Evolutionary conservation across 1,140 invertebrate species (phyloP), one percentile per base, ranked within the genome.

Genomic region (Plectrocnemia conspersa): DNA sequence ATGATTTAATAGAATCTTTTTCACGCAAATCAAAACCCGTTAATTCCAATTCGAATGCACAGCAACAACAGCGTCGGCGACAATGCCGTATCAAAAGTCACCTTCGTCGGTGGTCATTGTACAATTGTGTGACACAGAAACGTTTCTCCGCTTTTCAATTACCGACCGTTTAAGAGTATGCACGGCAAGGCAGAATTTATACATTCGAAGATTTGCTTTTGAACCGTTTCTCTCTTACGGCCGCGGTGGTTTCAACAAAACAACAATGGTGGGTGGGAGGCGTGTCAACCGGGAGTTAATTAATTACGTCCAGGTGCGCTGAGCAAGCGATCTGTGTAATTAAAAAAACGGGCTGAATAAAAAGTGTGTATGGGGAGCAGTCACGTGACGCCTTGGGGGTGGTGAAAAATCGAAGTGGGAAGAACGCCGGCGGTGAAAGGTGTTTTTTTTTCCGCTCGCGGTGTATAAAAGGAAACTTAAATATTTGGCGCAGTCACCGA

Each of bases 271-370:
- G 40, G 47, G 13, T 11, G 9, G 47, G 24, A 38, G 47, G 47
- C 47, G 47, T 50, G 47, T 50, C 47, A 24, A n/a, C 32, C 47
- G 32, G 33, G 11, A 50, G 47, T 50, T 38, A 50, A 50, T 50
- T 50, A 50, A 50, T 50, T 50, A 50, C 47, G 33, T 24, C 32
- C 47, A 50, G 47, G 47, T 50, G 45, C 16, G 45, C 45, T 47
- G 24, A 16, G 47, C 32, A 35, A 25, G 33, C 47, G 47, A 50
- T 50, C 33, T 22, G 18, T 50, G 21, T 50, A 50, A 50, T 50
- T 50, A 50, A 50, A 50, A 50, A 38, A 38, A 6, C 9, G n/a
- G 5, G 22, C n/a, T 10, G 35, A 38, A 38, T 13, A 38, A 4
- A 38, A n/a, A n/a, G n/a, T n/a, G n/a, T n/a, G n/a, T n/a, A n/a